A percentile compares a stretch with the other conserved stretches of the same genome.
phyloP scores from a whole-genome alignment of 1,140 invertebrate genomes.

The Oscheius sp. region DNA sequence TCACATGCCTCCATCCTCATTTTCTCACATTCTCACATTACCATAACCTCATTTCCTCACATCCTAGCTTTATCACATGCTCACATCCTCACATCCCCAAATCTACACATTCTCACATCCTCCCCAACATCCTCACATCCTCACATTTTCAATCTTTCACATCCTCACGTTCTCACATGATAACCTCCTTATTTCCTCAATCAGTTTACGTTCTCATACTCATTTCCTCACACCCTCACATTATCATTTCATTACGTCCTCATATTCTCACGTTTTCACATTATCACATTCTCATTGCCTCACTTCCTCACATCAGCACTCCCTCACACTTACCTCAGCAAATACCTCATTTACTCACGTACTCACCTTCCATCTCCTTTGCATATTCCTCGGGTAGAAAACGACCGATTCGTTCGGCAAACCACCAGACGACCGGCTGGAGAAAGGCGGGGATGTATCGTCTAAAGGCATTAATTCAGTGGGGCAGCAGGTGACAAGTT shows the following conservation, averaged over 20 bases:
- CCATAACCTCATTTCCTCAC: too few relatives aligned
- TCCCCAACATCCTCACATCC: neutral
- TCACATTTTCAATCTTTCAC: neutral
- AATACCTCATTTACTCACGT: neutral
- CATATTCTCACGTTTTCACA: neutral
- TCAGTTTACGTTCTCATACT: neutral
- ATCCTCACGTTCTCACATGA: neutral
- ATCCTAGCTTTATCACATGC: too few relatives aligned
- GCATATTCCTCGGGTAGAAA: constrained; percentile 1
- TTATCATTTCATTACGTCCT: neutral
- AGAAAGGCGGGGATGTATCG: constrained; percentile 8
- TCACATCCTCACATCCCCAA: too few relatives aligned
- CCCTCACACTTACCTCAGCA: neutral
- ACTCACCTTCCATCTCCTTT: constrained; percentile 11
- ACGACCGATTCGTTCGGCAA: constrained; percentile 4
- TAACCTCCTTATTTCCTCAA: neutral
- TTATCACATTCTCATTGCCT: neutral
- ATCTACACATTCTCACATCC: neutral
- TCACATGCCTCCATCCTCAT: neutral
- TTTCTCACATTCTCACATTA: neutral
- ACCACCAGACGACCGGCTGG: constrained; percentile 29
- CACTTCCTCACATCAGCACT: neutral
- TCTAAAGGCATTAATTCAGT: constrained; percentile 2
- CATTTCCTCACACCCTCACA: neutral
- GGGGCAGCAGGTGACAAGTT: neutral